These are phyloP conservation scores for Chironomus riparius DNA, from an alignment of 2,888 invertebrate species.

Conservation along the genomic window DNA sequence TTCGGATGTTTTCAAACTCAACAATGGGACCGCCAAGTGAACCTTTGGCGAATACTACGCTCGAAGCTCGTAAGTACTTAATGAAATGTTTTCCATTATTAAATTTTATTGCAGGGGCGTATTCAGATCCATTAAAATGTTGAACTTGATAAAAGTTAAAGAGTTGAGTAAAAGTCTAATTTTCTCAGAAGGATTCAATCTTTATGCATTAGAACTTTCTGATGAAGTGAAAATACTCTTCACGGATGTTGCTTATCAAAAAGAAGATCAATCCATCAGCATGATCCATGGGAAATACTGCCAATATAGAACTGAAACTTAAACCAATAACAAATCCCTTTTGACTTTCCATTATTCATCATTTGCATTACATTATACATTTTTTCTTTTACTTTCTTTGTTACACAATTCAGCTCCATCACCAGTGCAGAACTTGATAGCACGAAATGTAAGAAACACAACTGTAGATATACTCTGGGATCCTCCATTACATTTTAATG, in stretches of 20 bases:
- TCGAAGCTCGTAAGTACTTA: constrained; percentile 52
- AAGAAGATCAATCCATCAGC: too few relatives aligned
- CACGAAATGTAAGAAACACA: constrained; percentile 49
- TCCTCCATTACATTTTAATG: constrained; percentile 62
- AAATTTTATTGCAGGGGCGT: background rate
- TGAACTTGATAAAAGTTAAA: too few relatives aligned
- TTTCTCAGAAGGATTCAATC: too few relatives aligned
- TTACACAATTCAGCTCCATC: constrained; percentile 43
- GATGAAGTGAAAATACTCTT: too few relatives aligned
- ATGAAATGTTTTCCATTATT: constrained; percentile 20
- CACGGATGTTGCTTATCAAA: too few relatives aligned
- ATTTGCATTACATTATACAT: background rate
- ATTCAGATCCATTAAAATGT: too few relatives aligned
- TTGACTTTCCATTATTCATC: background rate
- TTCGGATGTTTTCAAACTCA: constrained; percentile 53
- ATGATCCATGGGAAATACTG: too few relatives aligned
- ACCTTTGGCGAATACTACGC: constrained; percentile 55
- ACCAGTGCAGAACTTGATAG: constrained; percentile 45
- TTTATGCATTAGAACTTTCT: too few relatives aligned
- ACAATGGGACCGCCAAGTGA: constrained; percentile 50
- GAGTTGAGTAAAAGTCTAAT: too few relatives aligned
- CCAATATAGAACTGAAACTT: too few relatives aligned
- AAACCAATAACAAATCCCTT: background rate
- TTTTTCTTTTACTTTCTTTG: constrained; percentile 28
- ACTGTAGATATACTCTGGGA: constrained; percentile 54